phyloP scores from a whole-genome alignment of 2,113 vertebrate genomes.

The Cynopterus brachyotis region DNA sequence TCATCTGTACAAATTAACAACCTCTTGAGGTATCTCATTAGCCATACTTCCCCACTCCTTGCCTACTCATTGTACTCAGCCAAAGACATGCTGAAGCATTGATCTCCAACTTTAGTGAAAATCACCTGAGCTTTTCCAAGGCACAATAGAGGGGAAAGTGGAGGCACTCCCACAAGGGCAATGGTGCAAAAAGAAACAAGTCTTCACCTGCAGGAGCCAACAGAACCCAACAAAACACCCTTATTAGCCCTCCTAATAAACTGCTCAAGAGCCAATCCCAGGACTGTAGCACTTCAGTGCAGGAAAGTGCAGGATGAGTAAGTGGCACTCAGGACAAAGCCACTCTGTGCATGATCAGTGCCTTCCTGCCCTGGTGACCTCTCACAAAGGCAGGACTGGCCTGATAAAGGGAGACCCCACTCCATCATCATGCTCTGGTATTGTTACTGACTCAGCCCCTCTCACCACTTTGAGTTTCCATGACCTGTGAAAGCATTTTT shows the following conservation, averaged over 20 bases:
- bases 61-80: background rate
- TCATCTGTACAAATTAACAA: background rate
- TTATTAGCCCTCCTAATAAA: background rate
- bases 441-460: background rate
- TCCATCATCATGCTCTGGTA: background rate
- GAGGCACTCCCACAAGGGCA: background rate
- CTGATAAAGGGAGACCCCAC: too few relatives aligned
- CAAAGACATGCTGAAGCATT: background rate
- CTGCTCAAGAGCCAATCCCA: background rate
- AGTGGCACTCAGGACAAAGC: background rate
- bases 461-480: background rate
- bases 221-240: constrained; percentile 1
- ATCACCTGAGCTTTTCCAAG: background rate
- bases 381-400: background rate
- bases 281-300: background rate
- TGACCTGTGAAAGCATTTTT: background rate
- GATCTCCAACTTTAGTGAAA: background rate
- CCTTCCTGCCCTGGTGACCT: background rate
- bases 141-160: background rate
- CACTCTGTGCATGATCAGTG: background rate
- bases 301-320: background rate
- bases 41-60: background rate
- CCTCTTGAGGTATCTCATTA: background rate
- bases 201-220: constrained; percentile 29
- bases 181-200: constrained; percentile 1